Conservation (phyloP, 2,888 invertebrate species). For the Temnothorax rugatulus region DNA sequence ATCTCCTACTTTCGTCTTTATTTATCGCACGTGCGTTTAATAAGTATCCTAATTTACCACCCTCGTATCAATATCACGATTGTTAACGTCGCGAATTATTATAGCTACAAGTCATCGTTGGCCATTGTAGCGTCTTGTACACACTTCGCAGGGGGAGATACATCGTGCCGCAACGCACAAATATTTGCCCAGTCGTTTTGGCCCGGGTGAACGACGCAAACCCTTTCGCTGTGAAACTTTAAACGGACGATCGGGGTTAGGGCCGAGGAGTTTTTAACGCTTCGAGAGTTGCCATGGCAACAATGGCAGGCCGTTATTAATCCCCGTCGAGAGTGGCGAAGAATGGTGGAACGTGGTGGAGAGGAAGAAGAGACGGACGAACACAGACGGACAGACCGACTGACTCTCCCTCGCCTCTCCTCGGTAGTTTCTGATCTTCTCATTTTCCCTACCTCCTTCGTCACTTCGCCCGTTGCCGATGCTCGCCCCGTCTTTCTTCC, state of each 20-base stretch:
- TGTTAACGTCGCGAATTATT: conserved; percentile 27
- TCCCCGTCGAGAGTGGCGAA: conserved; percentile 79
- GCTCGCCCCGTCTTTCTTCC: conserved; percentile 53
- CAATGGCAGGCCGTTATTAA: conserved; percentile 84
- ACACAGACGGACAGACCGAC: conserved; percentile 26
- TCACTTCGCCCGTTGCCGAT: conserved; percentile 40
- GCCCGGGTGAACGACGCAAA: conserved; percentile 60
- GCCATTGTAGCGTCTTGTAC: conserved; percentile 2
- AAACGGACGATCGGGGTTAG: conserved; percentile 76
- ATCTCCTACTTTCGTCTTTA: neutral
- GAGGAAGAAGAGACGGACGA: conserved; percentile 39
- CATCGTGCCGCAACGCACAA: conserved; percentile 24
- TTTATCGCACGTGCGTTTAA: neutral
- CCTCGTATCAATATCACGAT: conserved; percentile 10
- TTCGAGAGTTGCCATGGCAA: conserved; percentile 82
- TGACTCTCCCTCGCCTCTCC: conserved; percentile 67
- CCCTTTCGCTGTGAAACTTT: conserved; percentile 75
- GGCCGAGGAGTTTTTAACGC: conserved; percentile 80
- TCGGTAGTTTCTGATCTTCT: conserved; percentile 68
- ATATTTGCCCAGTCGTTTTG: conserved; percentile 44
- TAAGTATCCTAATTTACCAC: conserved; percentile 5
- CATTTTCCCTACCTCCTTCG: conserved; percentile 62
- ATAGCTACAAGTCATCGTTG: conserved; percentile 24
- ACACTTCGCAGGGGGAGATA: conserved; percentile 22
- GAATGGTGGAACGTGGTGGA: conserved; percentile 75